Evolutionary conservation across 2,797 vertebrate species (phyloP), one percentile per base, ranked within the genome.

Genomic region (Parambassis ranga): DNA sequence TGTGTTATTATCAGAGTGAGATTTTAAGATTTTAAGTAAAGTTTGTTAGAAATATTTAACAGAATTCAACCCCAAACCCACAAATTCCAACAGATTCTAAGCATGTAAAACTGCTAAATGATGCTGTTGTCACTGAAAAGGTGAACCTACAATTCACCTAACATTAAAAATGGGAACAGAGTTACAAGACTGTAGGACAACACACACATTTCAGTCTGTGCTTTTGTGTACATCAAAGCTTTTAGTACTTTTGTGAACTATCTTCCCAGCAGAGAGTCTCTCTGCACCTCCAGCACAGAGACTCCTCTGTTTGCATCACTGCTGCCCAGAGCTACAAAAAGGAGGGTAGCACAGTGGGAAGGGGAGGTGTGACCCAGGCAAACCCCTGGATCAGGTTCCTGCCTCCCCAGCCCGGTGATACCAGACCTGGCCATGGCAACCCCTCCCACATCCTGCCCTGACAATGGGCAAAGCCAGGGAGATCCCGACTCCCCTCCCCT

Each of bases 311-410:
- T 71, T 75, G 65, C 67, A 62, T 68, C 75, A 50, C 70, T 23
- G 43, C 58, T 63, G 61, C 69, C n/a, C 31, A 30, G 43, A 69
- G 65, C 78, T 70, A 37, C 32, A 59, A 44, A 63, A 68, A 62
- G 39, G 18, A 59, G 33, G 41, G 55, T 42, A 41, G 38, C 30
- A 59, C 48, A 56, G 33, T 38, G 32, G 43, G 39, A 42, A 42
- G 13, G 56, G 70, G 31, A 48, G 37, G 61, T 50, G 56, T 49
- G 41, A 74, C 70, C 66, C 27, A 51, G 81, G 65, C 30, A 47
- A 71, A 53, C 52, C 66, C 66, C 68, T 27, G 69, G 83, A 89
- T 92, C 87, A 82, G 56, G 74, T 91, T 91, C 49, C 84, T 47
- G 56, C 68, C 53, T 78, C 30, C 37, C 20, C 59, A 51, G 69